These are phyloP conservation scores for Sula dactylatra DNA, from an alignment of 2,113 vertebrate species.

Conservation along the genomic window DNA sequence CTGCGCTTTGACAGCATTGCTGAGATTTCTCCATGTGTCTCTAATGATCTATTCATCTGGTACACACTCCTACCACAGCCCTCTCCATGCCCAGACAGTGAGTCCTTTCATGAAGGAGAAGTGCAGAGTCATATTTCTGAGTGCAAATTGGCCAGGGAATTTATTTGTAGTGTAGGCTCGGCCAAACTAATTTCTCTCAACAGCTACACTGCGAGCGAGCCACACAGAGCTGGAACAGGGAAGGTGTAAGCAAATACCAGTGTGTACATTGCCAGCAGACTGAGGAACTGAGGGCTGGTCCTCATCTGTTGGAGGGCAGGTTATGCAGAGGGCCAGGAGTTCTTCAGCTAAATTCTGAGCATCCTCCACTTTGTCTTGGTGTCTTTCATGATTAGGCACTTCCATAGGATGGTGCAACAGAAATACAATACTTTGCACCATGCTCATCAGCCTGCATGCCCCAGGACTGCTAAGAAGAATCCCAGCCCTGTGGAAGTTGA, in stretches of 20 bases:
- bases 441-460: rapidly evolving
- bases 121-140: slow-evolving; percentile 67
- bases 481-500: not conserved
- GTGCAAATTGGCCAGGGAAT: slow-evolving; percentile 12
- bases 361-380: not conserved
- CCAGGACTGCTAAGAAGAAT: not conserved
- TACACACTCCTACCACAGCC: not conserved
- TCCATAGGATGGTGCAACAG: not conserved
- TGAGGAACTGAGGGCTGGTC: not conserved
- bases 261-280: not conserved
- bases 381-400: not conserved
- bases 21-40: not conserved
- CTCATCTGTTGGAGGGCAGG: not conserved
- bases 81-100: slow-evolving; percentile 40
- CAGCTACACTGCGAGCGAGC: not conserved
- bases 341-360: not conserved
- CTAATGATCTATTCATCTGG: not conserved
- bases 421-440: rapidly evolving
- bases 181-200: slow-evolving; percentile 4
- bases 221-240: not conserved
- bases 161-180: slow-evolving; percentile 36
- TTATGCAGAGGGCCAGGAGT: not conserved
- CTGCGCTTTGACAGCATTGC: not conserved
- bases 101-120: slow-evolving; percentile 65
- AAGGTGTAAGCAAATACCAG: not conserved